Evolutionary conservation across 2,113 vertebrate genomes (phyloP), one percentile per base, ranked within the genome.

Genomic region (Macquaria ambigua): DNA sequence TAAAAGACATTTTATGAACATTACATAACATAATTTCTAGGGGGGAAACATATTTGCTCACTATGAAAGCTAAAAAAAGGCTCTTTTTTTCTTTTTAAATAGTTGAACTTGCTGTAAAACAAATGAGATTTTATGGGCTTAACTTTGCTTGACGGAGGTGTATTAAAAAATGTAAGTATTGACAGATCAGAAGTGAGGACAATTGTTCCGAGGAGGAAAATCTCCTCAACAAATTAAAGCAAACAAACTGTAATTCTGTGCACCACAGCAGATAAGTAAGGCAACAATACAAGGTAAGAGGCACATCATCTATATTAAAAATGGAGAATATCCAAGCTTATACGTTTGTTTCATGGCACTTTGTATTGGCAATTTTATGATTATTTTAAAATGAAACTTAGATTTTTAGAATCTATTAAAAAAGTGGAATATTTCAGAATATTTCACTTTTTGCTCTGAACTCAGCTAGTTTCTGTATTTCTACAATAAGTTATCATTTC

Each of bases 1-100:
- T 67, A 79, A 55, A 81, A 76, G 16, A 82, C 53, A 81, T 84
- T 73, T 67, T 20, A 58, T 25, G 28, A 56, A 73, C 31, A 85
- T 56, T 41, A 50, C 23, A 62, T 14, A 41, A 28, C 6, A 66
- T 12, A 6, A 23, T 59, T 61, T 43, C 14, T 62, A 62, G 18
- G 50, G 53, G 6, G 9, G 15, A 74, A 34, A 31, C 14, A 31
- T 37, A 31, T n/a, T 52, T 37, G 25, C 23, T 76, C 31, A 61
- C 21, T 55, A 34, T 14, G 16, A 81, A 74, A 2, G 21, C 28
- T 58, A 28, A 7, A 53, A 23, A 71, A n/a, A n/a, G n/a, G n/a
- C n/a, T 15, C 12, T 48, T 15, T 25, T 56, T 43, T 48, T 56
- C 5, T 28, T 61, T 69, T 41, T 31, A 25, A 39, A n/a, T 8